These are phyloP conservation scores for Lanius ludovicianus DNA, from an alignment of 2,113 vertebrate genomes.

Conservation along the genomic window DNA sequence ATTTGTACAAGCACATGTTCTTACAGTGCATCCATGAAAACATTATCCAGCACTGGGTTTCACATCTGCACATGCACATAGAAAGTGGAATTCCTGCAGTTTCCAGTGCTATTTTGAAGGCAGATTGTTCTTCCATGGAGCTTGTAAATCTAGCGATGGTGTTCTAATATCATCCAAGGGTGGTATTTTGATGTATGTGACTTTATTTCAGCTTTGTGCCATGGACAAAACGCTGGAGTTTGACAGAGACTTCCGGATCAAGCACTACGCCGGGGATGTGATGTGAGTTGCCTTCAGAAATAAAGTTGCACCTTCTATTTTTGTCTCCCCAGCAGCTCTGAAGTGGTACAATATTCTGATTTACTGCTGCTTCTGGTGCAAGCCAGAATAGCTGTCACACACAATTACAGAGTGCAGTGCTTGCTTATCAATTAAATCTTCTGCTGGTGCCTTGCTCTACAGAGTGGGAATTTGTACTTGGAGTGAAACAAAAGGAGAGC, in stretches of 20 bases:
- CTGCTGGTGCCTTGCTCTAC: background rate
- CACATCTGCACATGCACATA: background rate
- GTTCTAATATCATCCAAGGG: background rate
- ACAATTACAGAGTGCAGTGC: background rate
- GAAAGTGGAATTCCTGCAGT: background rate
- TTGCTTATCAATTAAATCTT: slow-evolving; percentile 5
- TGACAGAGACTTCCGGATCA: slow-evolving; percentile 92
- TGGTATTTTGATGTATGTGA: background rate
- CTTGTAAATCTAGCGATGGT: background rate
- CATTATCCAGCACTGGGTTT: background rate
- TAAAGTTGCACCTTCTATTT: background rate
- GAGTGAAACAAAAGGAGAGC: background rate
- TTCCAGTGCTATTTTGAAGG: background rate
- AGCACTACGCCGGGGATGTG: slow-evolving; percentile 93
- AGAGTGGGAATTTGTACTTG: background rate
- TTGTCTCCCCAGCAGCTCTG: background rate
- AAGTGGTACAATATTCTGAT: background rate
- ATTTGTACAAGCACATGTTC: background rate
- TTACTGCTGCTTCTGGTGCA: background rate
- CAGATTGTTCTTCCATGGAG: background rate
- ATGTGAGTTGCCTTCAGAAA: slow-evolving; percentile 80
- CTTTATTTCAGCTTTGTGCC: slow-evolving; percentile 82
- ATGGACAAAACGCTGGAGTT: slow-evolving; percentile 93
- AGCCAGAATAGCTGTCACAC: background rate
- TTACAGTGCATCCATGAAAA: background rate